Evolutionary conservation across 2,888 invertebrate genomes (phyloP), one percentile per base, ranked within the genome.

Genomic region (Ophion obscuratus): DNA sequence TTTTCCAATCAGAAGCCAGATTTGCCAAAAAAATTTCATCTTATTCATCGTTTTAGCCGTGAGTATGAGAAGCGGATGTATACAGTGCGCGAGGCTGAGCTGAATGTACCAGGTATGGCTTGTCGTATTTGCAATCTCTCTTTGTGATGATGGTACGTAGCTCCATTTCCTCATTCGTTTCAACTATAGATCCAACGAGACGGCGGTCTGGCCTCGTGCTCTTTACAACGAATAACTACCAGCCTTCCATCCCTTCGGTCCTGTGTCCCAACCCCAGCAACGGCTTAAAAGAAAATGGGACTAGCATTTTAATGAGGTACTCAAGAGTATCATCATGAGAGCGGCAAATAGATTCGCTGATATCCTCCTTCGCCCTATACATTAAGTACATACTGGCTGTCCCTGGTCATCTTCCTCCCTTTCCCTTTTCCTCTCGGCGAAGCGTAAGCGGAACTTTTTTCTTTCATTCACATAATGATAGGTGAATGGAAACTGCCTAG

Each of bases 51-150:
- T 74, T 73, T 68, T 24, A 27, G 74, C 70, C 9, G 71, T 24
- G 71, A 78, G 53, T 61, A 79, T 59, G 61, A 59, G 53, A 17
- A 53, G 40, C 40, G 24, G 31, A 66, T 27, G 7, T 53, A 47
- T 5, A 17, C 47, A 47, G 47, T 70, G 20, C 24, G 47, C 47
- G 17, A 44, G 20, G 5, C 20, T 6, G 73, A 68, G 74, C 47
- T 73, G 67, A 78, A 74, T 74, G 27, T 70, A 47, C 68, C 61
- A 76, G 67, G 31, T 81, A 27, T 57, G 67, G 87, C 92, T 93
- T 93, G 93, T 93, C 93, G 90, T 93, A 93, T 93, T 93, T 93
- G 92, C 92, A 90, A 92, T 93, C 93, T 92, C 91, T 89, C 89
- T 92, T 92, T 92, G 90, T 90, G 89, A 88, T 90, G 88, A 53